These are phyloP conservation scores for Sebastes itinus DNA, from an alignment of 2,797 vertebrate species.

Conservation along the genomic window DNA sequence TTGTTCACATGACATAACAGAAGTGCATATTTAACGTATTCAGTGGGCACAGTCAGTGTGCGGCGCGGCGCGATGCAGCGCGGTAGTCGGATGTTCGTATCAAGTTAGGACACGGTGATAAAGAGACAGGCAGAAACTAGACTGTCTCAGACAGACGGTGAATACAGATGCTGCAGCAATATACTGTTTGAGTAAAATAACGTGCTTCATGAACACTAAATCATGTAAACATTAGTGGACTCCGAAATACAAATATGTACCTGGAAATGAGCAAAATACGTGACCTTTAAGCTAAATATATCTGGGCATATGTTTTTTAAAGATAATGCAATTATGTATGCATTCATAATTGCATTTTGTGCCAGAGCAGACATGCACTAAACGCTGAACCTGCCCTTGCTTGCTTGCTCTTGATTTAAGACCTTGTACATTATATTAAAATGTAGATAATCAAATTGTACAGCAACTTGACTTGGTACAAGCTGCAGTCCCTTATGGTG, in stretches of 20 bases:
- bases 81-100: too few relatives aligned
- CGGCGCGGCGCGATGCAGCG: too few relatives aligned
- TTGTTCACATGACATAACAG: too few relatives aligned
- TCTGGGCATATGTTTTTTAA: background rate
- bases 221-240: background rate
- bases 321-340: background rate
- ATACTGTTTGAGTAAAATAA: background rate
- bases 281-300: background rate
- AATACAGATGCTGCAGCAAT: background rate
- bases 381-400: background rate
- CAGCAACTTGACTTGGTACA: background rate
- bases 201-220: background rate
- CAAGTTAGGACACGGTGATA: background rate
- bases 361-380: background rate
- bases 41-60: too few relatives aligned
- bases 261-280: background rate
- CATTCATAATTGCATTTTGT: background rate
- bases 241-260: background rate
- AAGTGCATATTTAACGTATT: too few relatives aligned
- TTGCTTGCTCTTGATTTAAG: constrained; percentile 20
- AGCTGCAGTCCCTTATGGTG: background rate
- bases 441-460: constrained; percentile 28
- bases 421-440: constrained; percentile 10
- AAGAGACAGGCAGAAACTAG: background rate
- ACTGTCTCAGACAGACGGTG: background rate